A percentile compares a stretch with the other conserved stretches of the same genome.
Evolutionary conservation across 2,113 vertebrate species (phyloP).

Genomic region (Lasiurus borealis): DNA sequence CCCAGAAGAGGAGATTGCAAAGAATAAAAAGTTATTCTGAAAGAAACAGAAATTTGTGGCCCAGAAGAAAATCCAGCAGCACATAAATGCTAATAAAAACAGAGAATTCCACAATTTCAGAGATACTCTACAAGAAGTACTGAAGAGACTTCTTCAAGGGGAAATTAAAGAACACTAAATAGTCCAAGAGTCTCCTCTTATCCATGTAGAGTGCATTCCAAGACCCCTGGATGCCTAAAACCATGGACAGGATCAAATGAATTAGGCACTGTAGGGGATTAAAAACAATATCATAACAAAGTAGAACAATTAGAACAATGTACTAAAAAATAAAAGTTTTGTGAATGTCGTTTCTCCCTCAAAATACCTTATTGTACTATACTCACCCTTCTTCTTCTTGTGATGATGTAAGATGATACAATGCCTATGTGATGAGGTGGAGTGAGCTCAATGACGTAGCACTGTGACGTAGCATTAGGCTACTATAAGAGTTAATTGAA

Average conservation of each 20-base stretch:
- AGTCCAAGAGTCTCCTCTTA: background rate
- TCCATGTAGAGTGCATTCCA: background rate
- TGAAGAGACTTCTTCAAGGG: background rate
- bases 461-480: background rate
- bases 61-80: background rate
- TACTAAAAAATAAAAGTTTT: background rate
- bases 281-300: background rate
- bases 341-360: background rate
- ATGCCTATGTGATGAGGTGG: background rate
- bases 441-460: background rate
- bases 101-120: background rate
- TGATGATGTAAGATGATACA: background rate
- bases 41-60: background rate
- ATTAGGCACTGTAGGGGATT: background rate
- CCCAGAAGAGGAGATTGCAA: background rate
- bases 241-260: background rate
- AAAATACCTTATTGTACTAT: background rate
- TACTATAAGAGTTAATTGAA: background rate
- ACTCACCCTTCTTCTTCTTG: background rate
- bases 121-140: conserved; percentile 2
- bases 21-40: background rate
- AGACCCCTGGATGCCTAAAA: background rate
- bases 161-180: background rate
- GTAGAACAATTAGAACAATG: background rate
- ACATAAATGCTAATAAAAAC: background rate